phyloP scores from a whole-genome alignment of 1,140 invertebrate species.

The Drosophila ironensis region DNA sequence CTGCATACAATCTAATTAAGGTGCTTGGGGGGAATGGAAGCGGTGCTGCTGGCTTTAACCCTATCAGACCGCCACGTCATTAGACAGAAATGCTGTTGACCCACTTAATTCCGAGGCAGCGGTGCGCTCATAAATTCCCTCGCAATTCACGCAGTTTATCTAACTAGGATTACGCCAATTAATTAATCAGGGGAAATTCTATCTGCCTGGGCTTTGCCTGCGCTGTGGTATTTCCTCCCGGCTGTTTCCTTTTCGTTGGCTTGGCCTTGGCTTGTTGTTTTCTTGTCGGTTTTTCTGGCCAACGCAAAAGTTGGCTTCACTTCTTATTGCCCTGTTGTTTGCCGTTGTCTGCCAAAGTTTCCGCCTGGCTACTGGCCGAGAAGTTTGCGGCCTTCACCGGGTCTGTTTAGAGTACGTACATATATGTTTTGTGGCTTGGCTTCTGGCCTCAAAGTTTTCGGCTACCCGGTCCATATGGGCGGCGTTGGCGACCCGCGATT shows the following conservation, averaged over 20 bases:
- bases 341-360: constrained; percentile 36
- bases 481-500: neutral
- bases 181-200: constrained; percentile 58
- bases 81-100: constrained; percentile 58
- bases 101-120: constrained; percentile 27
- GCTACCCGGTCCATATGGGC: constrained; percentile 3
- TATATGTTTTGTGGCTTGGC: constrained; percentile 35
- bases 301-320: constrained; percentile 22
- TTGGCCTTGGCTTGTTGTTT: constrained; percentile 34
- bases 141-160: constrained; percentile 65
- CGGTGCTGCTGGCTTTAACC: no score
- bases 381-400: constrained; percentile 31
- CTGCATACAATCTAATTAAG: constrained; percentile 27
- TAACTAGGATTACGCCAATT: constrained; percentile 64
- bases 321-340: constrained; percentile 33
- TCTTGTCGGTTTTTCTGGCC: constrained; percentile 4
- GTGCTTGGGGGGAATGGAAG: constrained; percentile 4
- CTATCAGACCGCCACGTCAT: constrained; percentile 35
- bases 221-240: neutral
- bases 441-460: constrained; percentile 30
- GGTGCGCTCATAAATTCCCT: constrained; percentile 43
- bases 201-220: constrained; percentile 4
- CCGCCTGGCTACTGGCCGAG: constrained; percentile 24
- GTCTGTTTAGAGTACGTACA: constrained; percentile 11
- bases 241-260: constrained; percentile 31